Base-by-base conservation (phyloP, 2,113 vertebrate species). In the Ivindomyrus marchei region DNA sequence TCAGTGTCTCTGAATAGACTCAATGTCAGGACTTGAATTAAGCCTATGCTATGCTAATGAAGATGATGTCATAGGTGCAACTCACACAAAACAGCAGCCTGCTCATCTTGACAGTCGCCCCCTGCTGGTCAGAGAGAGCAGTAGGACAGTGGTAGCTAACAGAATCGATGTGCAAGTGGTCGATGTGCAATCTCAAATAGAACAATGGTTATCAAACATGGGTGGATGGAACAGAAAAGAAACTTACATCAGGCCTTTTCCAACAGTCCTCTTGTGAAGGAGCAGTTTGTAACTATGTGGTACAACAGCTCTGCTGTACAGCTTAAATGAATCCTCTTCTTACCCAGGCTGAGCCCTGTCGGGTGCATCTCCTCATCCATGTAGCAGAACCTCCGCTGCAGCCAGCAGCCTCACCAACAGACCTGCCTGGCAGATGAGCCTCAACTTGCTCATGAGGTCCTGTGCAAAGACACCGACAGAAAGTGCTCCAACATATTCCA, bases 1-100 rank as follows among this genome's bases (percentile, higher is more conserved):
- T 47, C 84, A 47, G 84, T 85, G 84, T 85, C 24, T 85, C 84
- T 47, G 47, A 85, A 85, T 49, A 85, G 84, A 85, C 47, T n/a
- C 24, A 27, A 15, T 85, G 45, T 85, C 84, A 85, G 42, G 84
- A 27, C 84, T 47, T 15, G 24, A 49, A 27, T 50, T 50, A 50
- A 85, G 47, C 47, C 84, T 15, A 50, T 47, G 47, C n/a, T 50
- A 85, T 85, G 21, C 45, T 85, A 85, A 85, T 47, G 31, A 47
- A 49, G 24, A 50, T 85, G 24, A 85, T 31, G 31, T 42, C 74
- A 77, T 77, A 17, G 74, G 36, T 77, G 36, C 36, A 39, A 3
- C 74, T 62, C 24, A 9, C 58, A n/a, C 24, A 27, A 62, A 8
- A 9, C 8, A 15, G 66, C 66, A 74, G 11, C 66, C 74, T 2